Conservation (phyloP, 2,797 vertebrate species). For the Megalops cyprinoides region DNA sequence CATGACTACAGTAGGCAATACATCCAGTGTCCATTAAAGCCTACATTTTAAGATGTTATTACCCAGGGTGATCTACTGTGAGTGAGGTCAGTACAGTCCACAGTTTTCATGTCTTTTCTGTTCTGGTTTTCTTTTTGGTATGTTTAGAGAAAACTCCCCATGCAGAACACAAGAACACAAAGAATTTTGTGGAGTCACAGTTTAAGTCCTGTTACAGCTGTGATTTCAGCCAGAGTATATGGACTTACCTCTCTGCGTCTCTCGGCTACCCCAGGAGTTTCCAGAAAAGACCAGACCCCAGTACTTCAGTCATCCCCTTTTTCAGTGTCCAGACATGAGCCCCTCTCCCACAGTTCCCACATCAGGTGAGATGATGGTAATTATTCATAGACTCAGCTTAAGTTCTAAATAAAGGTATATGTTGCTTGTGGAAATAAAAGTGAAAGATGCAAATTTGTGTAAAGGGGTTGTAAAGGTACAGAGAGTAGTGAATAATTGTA, state of each 20-base stretch:
- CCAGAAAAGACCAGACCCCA: slow-evolving; percentile 70
- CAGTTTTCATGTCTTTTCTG: background rate
- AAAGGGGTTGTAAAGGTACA: background rate
- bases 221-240: background rate
- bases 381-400: background rate
- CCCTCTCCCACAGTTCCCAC: slow-evolving; percentile 71
- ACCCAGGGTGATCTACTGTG: background rate
- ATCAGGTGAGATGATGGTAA: slow-evolving; percentile 64
- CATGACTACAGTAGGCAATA: slow-evolving; percentile 8
- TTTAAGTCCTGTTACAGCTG: background rate
- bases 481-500: background rate
- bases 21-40: background rate
- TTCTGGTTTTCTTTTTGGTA: background rate
- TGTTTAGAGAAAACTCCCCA: background rate
- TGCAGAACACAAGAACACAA: background rate
- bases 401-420: background rate
- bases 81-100: background rate
- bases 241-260: background rate
- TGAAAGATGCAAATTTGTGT: background rate
- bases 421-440: background rate
- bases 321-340: slow-evolving; percentile 76
- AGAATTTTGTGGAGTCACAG: no score
- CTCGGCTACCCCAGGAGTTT: slow-evolving; percentile 64
- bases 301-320: slow-evolving; percentile 65
- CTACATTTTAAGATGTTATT: background rate